Evolutionary conservation across 2,797 vertebrate genomes (phyloP).

Genomic region (Hylomyscus alleni): DNA sequence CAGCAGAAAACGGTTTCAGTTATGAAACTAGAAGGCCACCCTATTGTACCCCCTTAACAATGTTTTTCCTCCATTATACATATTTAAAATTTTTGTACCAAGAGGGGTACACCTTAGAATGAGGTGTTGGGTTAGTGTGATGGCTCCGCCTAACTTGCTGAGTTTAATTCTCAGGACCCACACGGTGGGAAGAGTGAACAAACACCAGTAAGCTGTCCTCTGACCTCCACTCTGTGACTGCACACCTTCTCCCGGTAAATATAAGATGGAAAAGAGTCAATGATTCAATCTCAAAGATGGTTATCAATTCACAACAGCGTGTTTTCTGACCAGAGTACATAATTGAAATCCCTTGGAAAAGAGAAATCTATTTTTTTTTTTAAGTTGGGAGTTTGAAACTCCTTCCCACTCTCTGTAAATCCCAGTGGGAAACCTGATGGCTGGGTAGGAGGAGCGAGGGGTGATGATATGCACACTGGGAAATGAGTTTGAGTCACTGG

Average conservation of each 20-base stretch:
- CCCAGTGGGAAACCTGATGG: conserved; percentile 56
- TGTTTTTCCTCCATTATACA: not conserved
- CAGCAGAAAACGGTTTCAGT: not conserved
- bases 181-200: not conserved
- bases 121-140: not conserved
- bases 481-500: conserved; percentile 68
- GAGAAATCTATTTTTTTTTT: conserved; percentile 1
- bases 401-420: conserved; percentile 53
- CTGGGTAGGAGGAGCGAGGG: conserved; percentile 26
- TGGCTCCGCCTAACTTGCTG: not conserved
- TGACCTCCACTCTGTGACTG: not conserved
- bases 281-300: conserved; percentile 3
- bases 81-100: conserved; percentile 24
- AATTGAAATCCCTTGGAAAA: conserved; percentile 63
- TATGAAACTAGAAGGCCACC: not conserved
- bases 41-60: not conserved
- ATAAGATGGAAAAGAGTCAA: not conserved
- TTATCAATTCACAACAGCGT: not conserved
- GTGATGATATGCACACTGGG: conserved; percentile 55
- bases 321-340: conserved; percentile 30
- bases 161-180: not conserved
- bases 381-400: conserved; percentile 41
- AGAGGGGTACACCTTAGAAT: not conserved
- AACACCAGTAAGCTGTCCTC: not conserved
- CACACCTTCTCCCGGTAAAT: not conserved